Percentiles rank a stretch among this genome's conserved stretches.
These are phyloP conservation scores for Chrysochloris asiatica DNA, from an alignment of 2,113 vertebrate genomes.

Conservation along the genomic window DNA sequence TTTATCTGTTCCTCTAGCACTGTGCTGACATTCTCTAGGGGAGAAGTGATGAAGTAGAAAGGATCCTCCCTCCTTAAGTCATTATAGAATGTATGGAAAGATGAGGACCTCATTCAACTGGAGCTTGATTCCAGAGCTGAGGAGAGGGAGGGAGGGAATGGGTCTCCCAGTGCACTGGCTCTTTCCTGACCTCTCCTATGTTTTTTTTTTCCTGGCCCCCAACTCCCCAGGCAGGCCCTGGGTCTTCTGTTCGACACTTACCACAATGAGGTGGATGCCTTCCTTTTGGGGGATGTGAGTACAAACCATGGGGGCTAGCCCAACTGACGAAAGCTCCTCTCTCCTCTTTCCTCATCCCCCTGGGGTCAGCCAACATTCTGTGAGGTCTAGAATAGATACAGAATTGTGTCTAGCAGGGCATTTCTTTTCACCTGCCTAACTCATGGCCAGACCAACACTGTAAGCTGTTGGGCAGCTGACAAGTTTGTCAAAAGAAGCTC, in stretches of 20 bases:
- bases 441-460: background rate
- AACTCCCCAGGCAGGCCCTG: conserved; percentile 91
- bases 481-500: background rate
- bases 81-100: background rate
- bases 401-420: background rate
- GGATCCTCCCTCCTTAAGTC: background rate
- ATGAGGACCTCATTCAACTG: background rate
- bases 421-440: background rate
- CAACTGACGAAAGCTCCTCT: background rate
- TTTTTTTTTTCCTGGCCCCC: conserved; percentile 17
- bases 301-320: background rate
- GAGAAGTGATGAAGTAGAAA: background rate
- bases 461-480: background rate
- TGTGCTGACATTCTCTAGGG: background rate
- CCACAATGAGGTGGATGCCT: conserved; percentile 94
- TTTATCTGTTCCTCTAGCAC: background rate
- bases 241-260: conserved; percentile 96
- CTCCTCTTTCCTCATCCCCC: background rate
- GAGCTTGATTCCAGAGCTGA: background rate
- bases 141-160: background rate
- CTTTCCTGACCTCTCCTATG: conserved; percentile 35
- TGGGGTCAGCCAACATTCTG: background rate
- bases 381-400: background rate
- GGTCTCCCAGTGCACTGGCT: background rate
- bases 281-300: conserved; percentile 92